Evolutionary conservation across 2,113 vertebrate genomes (phyloP).

Genomic region (Zingel zingel): DNA sequence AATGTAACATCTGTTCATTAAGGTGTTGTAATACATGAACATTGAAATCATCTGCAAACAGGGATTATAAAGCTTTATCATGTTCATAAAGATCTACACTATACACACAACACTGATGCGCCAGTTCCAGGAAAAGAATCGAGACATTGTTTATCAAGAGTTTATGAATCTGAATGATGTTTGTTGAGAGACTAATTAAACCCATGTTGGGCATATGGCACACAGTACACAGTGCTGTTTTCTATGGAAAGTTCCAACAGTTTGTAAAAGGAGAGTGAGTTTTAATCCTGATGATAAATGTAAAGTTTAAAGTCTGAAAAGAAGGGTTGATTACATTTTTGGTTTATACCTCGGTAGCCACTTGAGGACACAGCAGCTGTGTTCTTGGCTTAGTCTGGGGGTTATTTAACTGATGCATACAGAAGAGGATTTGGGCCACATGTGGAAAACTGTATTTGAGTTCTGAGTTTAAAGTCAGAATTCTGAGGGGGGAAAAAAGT

Average conservation of each 20-base stretch:
- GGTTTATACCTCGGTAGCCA: background rate
- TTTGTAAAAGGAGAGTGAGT: constrained; percentile 32
- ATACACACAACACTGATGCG: constrained; percentile 37
- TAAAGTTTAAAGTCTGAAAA: constrained; percentile 6
- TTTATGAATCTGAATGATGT: constrained; percentile 38
- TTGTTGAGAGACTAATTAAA: constrained; percentile 62
- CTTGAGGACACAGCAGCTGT: constrained; percentile 15
- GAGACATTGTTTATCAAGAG: constrained; percentile 5
- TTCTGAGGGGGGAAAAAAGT: too few relatives aligned
- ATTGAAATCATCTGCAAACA: constrained; percentile 27
- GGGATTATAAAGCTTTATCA: constrained; percentile 28
- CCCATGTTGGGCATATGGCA: constrained; percentile 48
- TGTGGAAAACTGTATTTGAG: too few relatives aligned
- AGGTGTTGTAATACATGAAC: constrained; percentile 20
- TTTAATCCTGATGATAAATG: constrained; percentile 9
- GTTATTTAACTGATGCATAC: background rate
- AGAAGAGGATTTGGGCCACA: too few relatives aligned
- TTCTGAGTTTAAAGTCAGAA: too few relatives aligned
- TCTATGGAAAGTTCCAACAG: constrained; percentile 65
- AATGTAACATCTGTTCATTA: background rate
- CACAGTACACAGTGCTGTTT: constrained; percentile 43
- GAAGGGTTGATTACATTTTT: constrained; percentile 23
- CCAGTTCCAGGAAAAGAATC: constrained; percentile 25
- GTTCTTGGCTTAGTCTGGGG: background rate
- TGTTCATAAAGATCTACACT: constrained; percentile 9